phyloP scores from a whole-genome alignment of 2,797 vertebrate genomes.

The Hydrocynus forskahlii region DNA sequence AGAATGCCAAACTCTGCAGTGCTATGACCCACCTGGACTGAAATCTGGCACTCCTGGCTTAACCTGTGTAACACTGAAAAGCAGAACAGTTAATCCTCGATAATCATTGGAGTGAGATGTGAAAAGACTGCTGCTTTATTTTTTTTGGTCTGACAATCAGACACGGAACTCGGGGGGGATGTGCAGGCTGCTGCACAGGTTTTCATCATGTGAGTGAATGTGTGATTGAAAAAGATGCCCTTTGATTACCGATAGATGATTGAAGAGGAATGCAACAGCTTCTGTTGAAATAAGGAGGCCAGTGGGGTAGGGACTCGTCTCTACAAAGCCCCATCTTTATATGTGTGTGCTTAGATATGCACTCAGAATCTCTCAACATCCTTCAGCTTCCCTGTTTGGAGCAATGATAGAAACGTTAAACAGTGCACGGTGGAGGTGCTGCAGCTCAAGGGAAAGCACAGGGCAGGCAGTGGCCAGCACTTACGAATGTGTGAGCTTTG shows the following conservation, averaged over 20 bases:
- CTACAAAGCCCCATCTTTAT: background rate
- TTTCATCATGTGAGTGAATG: constrained; percentile 12
- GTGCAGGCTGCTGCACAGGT: constrained; percentile 10
- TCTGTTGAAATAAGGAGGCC: constrained; percentile 20
- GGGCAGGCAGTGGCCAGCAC: background rate
- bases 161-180: constrained; percentile 1
- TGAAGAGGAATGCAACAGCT: background rate
- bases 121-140: background rate
- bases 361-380: constrained; percentile 11
- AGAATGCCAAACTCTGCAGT: background rate
- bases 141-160: constrained; percentile 20
- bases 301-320: background rate
- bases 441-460: background rate
- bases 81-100: constrained; percentile 20
- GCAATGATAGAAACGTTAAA: constrained; percentile 17
- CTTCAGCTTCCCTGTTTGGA: constrained; percentile 6
- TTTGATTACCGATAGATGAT: constrained; percentile 15
- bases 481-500: constrained; percentile 7
- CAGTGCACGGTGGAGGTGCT: constrained; percentile 3
- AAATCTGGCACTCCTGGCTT: background rate
- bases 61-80: background rate
- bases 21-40: background rate
- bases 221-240: constrained; percentile 20
- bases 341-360: constrained; percentile 6
- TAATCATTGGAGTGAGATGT: constrained; percentile 17